These are phyloP conservation scores for Columba janthina DNA, from an alignment of 2,113 vertebrate species.

Conservation along the genomic window DNA sequence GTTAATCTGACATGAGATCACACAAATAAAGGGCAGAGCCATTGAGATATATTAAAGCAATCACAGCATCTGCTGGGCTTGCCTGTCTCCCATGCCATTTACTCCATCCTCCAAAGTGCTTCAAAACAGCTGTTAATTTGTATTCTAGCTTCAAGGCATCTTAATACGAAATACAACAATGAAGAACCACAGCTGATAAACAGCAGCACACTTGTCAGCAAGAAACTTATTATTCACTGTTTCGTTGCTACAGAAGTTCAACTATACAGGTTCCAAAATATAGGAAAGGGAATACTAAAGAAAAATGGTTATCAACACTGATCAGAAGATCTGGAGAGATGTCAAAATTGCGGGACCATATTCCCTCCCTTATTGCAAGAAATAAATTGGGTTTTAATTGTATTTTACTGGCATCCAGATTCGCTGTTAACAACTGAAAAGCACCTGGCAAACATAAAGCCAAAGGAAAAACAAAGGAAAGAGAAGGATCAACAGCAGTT, in stretches of 20 bases:
- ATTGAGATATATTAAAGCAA: not conserved
- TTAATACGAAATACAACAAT: not conserved
- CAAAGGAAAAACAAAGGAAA: not conserved
- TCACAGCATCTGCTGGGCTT: not conserved
- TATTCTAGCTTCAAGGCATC: not conserved
- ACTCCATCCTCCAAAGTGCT: not conserved
- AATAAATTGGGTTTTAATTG: not conserved
- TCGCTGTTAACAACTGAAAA: not conserved
- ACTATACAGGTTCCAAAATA: not conserved
- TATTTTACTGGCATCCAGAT: not conserved
- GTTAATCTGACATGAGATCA: not conserved
- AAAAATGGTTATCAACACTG: not conserved
- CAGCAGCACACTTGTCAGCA: not conserved
- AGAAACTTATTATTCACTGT: not conserved
- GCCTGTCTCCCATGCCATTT: not conserved
- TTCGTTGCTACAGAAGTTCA: not conserved
- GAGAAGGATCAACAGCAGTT: not conserved
- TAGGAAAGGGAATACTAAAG: not conserved
- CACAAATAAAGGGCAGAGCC: not conserved
- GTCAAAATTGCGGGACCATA: not conserved
- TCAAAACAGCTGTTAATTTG: not conserved
- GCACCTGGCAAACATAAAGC: not conserved
- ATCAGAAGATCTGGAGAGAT: not conserved
- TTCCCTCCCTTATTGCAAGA: not conserved
- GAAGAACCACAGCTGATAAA: not conserved